Conservation (phyloP, 2,888 invertebrate species). For the Andrena haemorrhoa region DNA sequence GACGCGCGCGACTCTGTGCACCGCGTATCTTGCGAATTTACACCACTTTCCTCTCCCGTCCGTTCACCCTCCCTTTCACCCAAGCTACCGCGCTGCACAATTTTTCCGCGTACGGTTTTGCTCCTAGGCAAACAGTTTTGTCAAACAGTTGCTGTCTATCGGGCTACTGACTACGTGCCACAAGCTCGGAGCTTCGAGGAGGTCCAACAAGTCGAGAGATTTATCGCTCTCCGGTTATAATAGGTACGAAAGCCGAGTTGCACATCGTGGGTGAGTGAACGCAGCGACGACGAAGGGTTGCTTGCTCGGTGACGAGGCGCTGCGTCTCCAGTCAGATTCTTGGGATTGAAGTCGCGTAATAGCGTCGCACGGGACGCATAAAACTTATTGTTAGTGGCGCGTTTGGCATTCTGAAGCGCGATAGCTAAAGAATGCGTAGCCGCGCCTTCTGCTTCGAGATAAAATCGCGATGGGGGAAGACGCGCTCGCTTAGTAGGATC, state of each 20-base stretch:
- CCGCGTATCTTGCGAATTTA: constrained; percentile 66
- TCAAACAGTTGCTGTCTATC: too few relatives aligned
- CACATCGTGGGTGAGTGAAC: constrained; percentile 76
- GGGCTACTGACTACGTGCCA: not conserved
- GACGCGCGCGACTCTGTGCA: constrained; percentile 51
- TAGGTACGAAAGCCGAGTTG: constrained; percentile 72
- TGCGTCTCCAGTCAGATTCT: too few relatives aligned
- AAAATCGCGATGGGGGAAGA: constrained; percentile 47
- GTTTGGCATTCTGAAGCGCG: constrained; percentile 18
- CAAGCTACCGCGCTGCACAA: too few relatives aligned
- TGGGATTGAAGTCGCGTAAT: constrained; percentile 5
- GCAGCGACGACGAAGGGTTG: constrained; percentile 11
- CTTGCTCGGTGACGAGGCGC: not conserved
- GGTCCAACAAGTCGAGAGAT: constrained; percentile 78
- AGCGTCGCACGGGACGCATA: not conserved
- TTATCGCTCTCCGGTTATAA: constrained; percentile 79
- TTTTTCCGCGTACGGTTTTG: too few relatives aligned
- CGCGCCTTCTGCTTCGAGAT: constrained; percentile 45
- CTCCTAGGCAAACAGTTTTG: too few relatives aligned
- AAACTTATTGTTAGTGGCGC: constrained; percentile 13
- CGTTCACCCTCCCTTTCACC: too few relatives aligned
- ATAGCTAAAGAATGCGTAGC: constrained; percentile 39
- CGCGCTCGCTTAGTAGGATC: constrained; percentile 24
- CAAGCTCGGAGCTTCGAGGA: constrained; percentile 75
- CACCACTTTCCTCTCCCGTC: constrained; percentile 33